A percentile compares a stretch with the other conserved stretches of the same genome.
Evolutionary conservation across 2,888 invertebrate genomes (phyloP).

Genomic region (Digitonthophagus gazella): DNA sequence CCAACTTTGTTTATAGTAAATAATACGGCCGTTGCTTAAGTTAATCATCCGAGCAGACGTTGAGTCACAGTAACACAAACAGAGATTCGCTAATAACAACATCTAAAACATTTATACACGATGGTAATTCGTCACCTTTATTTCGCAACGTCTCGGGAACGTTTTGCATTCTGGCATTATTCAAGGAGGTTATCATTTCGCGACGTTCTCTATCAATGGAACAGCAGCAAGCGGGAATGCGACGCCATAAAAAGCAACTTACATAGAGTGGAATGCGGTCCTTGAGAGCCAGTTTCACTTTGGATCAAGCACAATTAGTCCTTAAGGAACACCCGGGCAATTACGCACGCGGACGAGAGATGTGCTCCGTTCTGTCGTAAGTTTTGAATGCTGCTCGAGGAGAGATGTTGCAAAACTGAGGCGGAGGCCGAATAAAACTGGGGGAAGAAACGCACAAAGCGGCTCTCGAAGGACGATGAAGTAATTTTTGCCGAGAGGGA

Average conservation of each 20-base stretch:
- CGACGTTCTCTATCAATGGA: neutral
- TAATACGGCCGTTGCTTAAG: neutral
- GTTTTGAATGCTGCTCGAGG: neutral
- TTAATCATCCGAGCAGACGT: neutral
- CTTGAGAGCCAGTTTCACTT: slow-evolving; percentile 8
- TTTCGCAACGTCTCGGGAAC: neutral
- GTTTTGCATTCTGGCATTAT: neutral
- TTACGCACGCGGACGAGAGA: neutral
- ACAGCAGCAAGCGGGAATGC: neutral
- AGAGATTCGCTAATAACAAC: neutral
- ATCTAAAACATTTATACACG: neutral
- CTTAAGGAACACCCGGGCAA: slow-evolving; percentile 8
- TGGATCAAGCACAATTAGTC: slow-evolving; percentile 2
- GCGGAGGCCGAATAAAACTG: neutral
- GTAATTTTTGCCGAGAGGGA: slow-evolving; percentile 13
- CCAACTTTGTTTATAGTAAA: neutral
- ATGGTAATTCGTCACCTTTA: neutral
- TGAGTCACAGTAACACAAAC: neutral
- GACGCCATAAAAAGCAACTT: neutral
- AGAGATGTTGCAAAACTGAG: neutral
- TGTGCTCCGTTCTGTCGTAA: slow-evolving; percentile 1
- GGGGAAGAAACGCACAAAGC: neutral
- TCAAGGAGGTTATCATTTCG: neutral
- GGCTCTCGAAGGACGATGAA: slow-evolving; percentile 9
- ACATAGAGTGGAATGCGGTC: slow-evolving; percentile 3